phyloP scores from a whole-genome alignment of 2,113 vertebrate species.

The Pelvicachromis taeniatus region DNA sequence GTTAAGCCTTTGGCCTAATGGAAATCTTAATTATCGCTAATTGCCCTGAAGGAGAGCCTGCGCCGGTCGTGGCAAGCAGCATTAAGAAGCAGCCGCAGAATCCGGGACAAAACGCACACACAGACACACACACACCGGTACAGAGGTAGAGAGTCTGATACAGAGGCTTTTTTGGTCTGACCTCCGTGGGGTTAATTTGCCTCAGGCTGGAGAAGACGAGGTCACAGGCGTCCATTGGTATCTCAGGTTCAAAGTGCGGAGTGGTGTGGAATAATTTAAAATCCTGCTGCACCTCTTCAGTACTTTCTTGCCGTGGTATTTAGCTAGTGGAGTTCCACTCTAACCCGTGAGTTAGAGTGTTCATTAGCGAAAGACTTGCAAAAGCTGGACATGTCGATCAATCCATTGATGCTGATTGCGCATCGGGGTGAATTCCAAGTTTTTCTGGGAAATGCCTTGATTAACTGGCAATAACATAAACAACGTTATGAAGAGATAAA shows the following conservation, averaged over 20 bases:
- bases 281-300: background rate
- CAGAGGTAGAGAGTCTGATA: background rate
- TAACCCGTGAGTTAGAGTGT: background rate
- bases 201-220: background rate
- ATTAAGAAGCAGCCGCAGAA: background rate
- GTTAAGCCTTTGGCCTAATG: conserved; percentile 23
- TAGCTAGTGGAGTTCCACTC: background rate
- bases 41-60: background rate
- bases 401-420: background rate
- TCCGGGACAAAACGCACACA: background rate
- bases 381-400: background rate
- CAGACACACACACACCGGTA: background rate
- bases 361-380: background rate
- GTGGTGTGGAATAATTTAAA: conserved; percentile 12
- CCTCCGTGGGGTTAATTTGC: conserved; percentile 8
- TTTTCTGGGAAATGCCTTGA: background rate
- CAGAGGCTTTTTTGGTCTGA: background rate
- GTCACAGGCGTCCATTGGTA: background rate
- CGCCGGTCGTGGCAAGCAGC: background rate
- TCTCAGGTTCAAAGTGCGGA: background rate
- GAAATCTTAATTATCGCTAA: conserved; percentile 38
- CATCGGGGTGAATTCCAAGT: background rate
- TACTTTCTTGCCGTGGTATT: background rate
- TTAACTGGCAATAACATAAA: conserved; percentile 3
- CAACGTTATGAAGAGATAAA: background rate